phyloP scores from a whole-genome alignment of 2,888 invertebrate species.

The Chironomus riparius region DNA sequence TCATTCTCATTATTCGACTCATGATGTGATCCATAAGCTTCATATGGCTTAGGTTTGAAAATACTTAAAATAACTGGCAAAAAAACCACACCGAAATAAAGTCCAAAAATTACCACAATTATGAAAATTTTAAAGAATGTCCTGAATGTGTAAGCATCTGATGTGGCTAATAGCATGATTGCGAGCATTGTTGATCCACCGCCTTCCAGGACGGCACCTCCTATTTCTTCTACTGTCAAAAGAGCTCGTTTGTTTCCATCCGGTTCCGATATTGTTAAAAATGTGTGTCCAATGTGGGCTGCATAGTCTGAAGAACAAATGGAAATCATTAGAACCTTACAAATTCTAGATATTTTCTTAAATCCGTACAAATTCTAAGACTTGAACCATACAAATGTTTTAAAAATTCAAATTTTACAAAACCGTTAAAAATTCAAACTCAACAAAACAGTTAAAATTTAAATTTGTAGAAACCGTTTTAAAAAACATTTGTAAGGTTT shows the following conservation, averaged over 20 bases:
- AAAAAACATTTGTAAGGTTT: too few relatives aligned
- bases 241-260: conserved; percentile 50
- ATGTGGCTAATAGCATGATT: conserved; percentile 58
- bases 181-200: conserved; percentile 69
- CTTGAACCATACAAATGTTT: too few relatives aligned
- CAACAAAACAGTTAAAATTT: too few relatives aligned
- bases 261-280: conserved; percentile 53
- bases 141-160: conserved; percentile 66
- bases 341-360: background rate
- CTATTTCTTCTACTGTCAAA: conserved; percentile 61
- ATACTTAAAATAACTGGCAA: conserved; percentile 35
- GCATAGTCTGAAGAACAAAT: conserved; percentile 50
- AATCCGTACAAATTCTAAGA: too few relatives aligned
- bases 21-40: background rate
- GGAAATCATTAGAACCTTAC: background rate
- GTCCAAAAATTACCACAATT: conserved; percentile 25
- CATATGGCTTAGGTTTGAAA: conserved; percentile 1
- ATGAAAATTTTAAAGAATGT: conserved; percentile 55
- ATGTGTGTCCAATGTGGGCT: conserved; percentile 71
- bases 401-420: background rate
- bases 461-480: too few relatives aligned
- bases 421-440: background rate
- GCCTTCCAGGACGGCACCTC: conserved; percentile 66
- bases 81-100: conserved; percentile 50
- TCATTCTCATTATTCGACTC: background rate